These are phyloP conservation scores for Clanis bilineata DNA, from an alignment of 2,888 invertebrate species.

Conservation along the genomic window DNA sequence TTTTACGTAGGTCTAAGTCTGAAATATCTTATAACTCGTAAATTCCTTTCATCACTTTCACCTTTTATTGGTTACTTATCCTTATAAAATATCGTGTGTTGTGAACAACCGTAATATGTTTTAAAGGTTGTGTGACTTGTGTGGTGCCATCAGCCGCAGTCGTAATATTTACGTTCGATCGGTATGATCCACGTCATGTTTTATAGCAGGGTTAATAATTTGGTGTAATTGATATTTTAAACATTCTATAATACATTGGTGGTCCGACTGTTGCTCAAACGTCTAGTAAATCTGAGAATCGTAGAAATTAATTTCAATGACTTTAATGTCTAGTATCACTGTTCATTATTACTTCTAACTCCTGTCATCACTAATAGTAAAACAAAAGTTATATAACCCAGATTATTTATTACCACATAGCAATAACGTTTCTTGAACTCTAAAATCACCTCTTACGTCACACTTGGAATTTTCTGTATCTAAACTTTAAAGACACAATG, in stretches of 20 bases:
- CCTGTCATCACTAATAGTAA: not conserved
- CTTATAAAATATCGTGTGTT: conserved; percentile 17
- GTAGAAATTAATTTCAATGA: no score
- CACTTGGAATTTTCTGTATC: not conserved
- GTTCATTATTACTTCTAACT: no score
- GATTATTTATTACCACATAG: not conserved
- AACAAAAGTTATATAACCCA: not conserved
- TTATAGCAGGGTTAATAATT: no score
- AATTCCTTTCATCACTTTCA: not conserved
- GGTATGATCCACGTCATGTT: no score
- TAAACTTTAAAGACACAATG: not conserved
- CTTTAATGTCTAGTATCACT: no score
- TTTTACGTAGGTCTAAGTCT: no score
- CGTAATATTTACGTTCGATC: not conserved
- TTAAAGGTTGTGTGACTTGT: not conserved
- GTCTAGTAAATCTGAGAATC: no score
- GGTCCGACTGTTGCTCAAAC: no score
- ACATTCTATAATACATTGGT: no score
- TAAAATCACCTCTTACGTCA: not conserved
- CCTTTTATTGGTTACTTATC: not conserved
- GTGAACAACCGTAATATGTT: conserved; percentile 13
- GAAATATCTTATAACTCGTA: no score
- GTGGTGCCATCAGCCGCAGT: not conserved
- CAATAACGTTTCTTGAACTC: not conserved
- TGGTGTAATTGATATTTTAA: no score